These are phyloP conservation scores for Spodoptera picta DNA, from an alignment of 2,888 invertebrate species.

Conservation along the genomic window DNA sequence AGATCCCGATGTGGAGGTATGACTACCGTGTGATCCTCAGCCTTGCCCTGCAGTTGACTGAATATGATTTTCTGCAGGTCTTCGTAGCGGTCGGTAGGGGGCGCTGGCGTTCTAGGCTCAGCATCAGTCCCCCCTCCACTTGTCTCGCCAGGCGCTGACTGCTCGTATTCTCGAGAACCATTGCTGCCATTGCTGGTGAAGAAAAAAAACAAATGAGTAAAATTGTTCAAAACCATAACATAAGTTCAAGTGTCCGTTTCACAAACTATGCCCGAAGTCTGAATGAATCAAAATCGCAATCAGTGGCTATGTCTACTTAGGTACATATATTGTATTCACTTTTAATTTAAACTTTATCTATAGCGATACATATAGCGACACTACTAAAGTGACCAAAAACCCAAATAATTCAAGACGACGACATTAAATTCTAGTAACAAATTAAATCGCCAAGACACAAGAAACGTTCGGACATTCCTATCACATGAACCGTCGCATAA, in stretches of 20 bases:
- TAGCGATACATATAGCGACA: too few species aligned
- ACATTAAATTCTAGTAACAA: too few species aligned
- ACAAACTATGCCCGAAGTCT: too few species aligned
- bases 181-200: conserved; percentile 78
- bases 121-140: conserved; percentile 71
- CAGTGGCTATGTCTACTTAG: too few species aligned
- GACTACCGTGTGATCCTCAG: conserved; percentile 85
- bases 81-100: conserved; percentile 89
- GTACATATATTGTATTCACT: too few species aligned
- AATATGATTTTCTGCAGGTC: conserved; percentile 89
- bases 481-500: conserved; percentile 12
- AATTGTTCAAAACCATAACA: not conserved
- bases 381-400: too few species aligned
- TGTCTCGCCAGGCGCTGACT: conserved; percentile 82
- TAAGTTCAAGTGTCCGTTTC: too few species aligned
- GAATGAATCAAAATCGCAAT: too few species aligned
- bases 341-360: too few species aligned
- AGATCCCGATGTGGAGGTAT: conserved; percentile 87
- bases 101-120: conserved; percentile 76
- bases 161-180: conserved; percentile 82
- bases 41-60: conserved; percentile 84
- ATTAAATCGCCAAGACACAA: conserved; percentile 14
- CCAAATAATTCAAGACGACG: too few species aligned
- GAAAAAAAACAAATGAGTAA: conserved; percentile 17
- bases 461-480: conserved; percentile 21